Evolutionary conservation across 2,113 vertebrate genomes (phyloP).

Genomic region (Hyperoodon ampullatus): DNA sequence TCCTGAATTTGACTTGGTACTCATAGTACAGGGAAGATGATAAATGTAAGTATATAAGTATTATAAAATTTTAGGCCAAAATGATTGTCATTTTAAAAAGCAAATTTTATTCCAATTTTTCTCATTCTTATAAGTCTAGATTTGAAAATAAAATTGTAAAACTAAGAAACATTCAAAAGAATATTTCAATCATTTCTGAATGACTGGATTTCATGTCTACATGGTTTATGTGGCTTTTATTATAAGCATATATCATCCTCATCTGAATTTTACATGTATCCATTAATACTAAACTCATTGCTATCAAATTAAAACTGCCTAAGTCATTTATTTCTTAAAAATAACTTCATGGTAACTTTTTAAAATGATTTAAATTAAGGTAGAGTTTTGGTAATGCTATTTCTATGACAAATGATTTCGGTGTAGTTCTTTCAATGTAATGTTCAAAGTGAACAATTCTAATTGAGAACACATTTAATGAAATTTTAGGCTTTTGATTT

Average conservation of each 20-base stretch:
- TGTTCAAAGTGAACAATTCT: slow-evolving; percentile 71
- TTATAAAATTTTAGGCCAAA: slow-evolving; percentile 33
- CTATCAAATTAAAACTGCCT: slow-evolving; percentile 49
- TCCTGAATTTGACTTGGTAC: not conserved
- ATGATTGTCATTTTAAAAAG: not conserved
- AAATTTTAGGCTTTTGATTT: slow-evolving; percentile 66
- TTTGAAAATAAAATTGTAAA: slow-evolving; percentile 34
- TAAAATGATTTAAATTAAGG: slow-evolving; percentile 35
- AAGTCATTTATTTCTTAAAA: slow-evolving; percentile 52
- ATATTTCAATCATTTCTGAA: not conserved
- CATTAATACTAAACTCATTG: not conserved
- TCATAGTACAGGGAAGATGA: not conserved
- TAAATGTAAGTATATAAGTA: not conserved
- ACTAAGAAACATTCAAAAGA: not conserved
- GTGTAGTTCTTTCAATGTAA: slow-evolving; percentile 66
- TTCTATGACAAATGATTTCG: slow-evolving; percentile 59
- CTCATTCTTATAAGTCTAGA: not conserved
- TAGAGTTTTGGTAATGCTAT: not conserved
- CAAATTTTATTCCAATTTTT: slow-evolving; percentile 19
- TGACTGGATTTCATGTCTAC: not conserved
- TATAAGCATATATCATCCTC: not conserved
- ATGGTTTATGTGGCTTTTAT: not conserved
- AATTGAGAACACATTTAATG: slow-evolving; percentile 72
- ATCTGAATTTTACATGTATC: not conserved
- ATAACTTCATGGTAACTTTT: slow-evolving; percentile 48